Evolutionary conservation across 2,113 vertebrate genomes (phyloP), one percentile per base, ranked within the genome.

Genomic region (Apteryx mantelli): DNA sequence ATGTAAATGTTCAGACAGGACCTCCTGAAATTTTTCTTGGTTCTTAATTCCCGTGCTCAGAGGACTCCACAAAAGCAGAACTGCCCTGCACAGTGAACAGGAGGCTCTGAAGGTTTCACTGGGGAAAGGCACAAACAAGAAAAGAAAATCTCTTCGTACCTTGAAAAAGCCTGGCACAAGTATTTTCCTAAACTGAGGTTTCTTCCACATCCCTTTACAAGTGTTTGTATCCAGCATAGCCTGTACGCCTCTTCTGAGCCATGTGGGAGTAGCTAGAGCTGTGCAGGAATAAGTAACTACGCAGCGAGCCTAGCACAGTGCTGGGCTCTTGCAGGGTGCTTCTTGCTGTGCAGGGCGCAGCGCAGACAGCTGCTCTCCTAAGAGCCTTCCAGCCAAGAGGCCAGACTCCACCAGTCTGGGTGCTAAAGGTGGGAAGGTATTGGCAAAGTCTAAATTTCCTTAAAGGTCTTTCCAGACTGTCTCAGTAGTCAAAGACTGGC

Each of bases 341-440:
- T 82, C 1, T 1, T 25, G 52, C 14, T 82, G 56, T 61, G 32
- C 66, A 61, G 42, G 56, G 80, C n/a, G n/a, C 24, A 2, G 46
- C 1, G 0, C n/a, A 9, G 50, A 68, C 7, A 26, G 36, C n/a
- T 69, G 32, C 36, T 21, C 30, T 44, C 22, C 11, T 0, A 9
- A 0, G 5, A 80, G 20, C 28, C 60, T 82, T 84, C 60, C n/a
- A 8, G 13, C 18, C 7, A 75, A 36, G 36, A 71, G 48, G 5
- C 64, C 32, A 36, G 44, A 53, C 7, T 55, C 52, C 36, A 71
- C 50, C 9, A 6, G 12, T 28, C 55, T 42, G 79, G 42, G 13
- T 91, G 50, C 40, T 88, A 52, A 76, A 64, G 36, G 7, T 9
- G 5, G 5, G 9, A 6, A 9, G 4, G 4, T 42, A 44, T 52